Evolutionary conservation across 2,888 invertebrate species (phyloP).

Genomic region (Eurois occulta): DNA sequence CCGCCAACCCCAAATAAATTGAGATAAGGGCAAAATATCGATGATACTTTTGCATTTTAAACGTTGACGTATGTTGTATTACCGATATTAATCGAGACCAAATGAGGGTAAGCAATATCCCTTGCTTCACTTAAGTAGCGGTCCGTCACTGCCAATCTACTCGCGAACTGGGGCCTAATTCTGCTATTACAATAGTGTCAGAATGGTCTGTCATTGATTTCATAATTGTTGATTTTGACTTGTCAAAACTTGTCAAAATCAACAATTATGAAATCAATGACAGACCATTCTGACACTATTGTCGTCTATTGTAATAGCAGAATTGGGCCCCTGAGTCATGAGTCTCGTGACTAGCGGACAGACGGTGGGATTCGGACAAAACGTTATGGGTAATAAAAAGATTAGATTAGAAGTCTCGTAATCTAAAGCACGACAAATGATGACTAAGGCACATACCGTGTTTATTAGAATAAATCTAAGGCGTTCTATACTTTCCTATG

Average conservation of each 20-base stretch:
- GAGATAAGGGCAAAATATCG: not conserved
- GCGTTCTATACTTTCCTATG: not conserved
- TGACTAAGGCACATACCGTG: not conserved
- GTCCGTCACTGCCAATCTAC: not conserved
- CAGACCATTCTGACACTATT: too few species aligned
- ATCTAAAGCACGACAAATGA: constrained; percentile 10
- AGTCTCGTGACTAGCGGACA: not conserved
- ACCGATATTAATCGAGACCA: not conserved
- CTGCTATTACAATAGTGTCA: too few species aligned
- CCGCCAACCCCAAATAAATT: too few species aligned
- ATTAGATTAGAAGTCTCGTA: constrained; percentile 7
- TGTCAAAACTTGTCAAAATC: too few species aligned
- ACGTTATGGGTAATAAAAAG: not conserved
- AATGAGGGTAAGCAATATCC: not conserved
- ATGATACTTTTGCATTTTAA: not conserved
- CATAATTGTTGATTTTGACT: too few species aligned
- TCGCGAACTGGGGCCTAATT: not conserved
- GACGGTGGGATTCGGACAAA: not conserved
- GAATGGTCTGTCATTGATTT: too few species aligned
- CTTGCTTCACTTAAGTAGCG: not conserved
- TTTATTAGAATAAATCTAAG: not conserved
- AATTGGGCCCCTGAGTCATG: not conserved
- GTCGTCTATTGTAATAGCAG: too few species aligned
- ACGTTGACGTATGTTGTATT: not conserved
- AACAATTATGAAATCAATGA: too few species aligned